Base-by-base conservation (phyloP, 2,888 invertebrate genomes). In the Taenaris catops region DNA sequence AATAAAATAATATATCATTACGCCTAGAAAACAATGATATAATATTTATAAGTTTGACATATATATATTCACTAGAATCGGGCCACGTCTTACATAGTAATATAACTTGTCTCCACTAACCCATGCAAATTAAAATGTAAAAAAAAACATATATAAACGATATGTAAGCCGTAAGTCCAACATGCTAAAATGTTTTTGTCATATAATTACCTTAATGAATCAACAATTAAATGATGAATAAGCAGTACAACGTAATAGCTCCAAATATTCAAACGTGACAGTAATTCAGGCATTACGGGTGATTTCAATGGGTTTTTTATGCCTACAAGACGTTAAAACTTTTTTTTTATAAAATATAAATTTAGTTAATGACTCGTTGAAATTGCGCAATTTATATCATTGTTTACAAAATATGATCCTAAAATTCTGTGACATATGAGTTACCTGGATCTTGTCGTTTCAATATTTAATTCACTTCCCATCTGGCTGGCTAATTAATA, bases 381-480 rank as follows among this genome's bases (percentile, higher is more conserved):
- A 65, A 71, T 66, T 73, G 68, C 69, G 69, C 72, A 75, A 71
- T 68, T 12, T n/a, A 41, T 34, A 43, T 39, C 19, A 18, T 25
- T 25, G n/a, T 16, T 41, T 12, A 3, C 4, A 21, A 34, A 23
- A 27, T 23, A 6, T 8, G 14, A 19, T 11, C 37, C 44, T 41
- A 40, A 38, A 43, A 36, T 35, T 37, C 36, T 49, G 42, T 38
- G 34, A 41, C 34, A 38, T 33, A 40, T 46, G 3, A 37, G 21
- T 25, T 43, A 84, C 83, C 80, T 76, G 75, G 78, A 61, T 61
- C 69, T 65, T 48, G 70, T 52, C 33, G 66, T 57, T 38, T 67
- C 56, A 43, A 72, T 46, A 49, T 73, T 71, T 52, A 79, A 53
- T 75, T 83, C 78, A 70, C 70, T 81, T 68, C 67, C 83, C 84